Base-by-base conservation (phyloP, 1,140 invertebrate species). In the Yoshiicerus persimilis region DNA sequence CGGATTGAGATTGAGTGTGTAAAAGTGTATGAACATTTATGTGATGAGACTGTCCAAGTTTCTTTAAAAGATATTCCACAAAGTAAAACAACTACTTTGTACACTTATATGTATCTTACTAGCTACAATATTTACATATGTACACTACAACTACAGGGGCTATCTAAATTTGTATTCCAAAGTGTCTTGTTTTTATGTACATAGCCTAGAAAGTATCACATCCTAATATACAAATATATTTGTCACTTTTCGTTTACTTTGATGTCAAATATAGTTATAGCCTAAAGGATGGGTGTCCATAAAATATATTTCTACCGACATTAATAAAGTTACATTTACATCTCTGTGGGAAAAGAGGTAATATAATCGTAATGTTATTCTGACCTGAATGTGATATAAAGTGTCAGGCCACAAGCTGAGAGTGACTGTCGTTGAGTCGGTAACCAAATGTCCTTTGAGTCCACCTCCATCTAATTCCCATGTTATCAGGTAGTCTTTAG, bases 401-500 rank as follows among this genome's bases (percentile, higher is more conserved):
- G 96, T 96, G 91, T 96, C 95, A 16, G 96, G 96, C 96, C 96
- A 96, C 30, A 96, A 92, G 30, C 96, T 96, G 62, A 96, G 92
- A 62, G 95, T 96, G 36, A 96, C 96, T 88, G 94, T 94, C 56
- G 95, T 96, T 0, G 96, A 95, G 91, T 96, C 95, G 32, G 96
- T 96, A 91, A 96, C 95, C n/a, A 96, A 93, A 92, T 96, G 96
- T 80, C 96, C 96, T 92, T 96, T 96, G n/a, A 96, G 93, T 39
- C 96, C 96, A 75, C 96, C 96, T 66, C 96, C 96, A 90, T 95
- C 95, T 10, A 96, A 95, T 93, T 96, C 96, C 96, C 96, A 96
- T 62, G 96, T 96, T 84, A 96, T 96, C 90, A 96, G 93, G 92
- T 96, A 96, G 41, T 96, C 94, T 56, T 88, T 87, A 25, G 89